A percentile compares a stretch with the other conserved stretches of the same genome.
Conservation (phyloP, 2,113 vertebrate species). For the Heteronetta atricapilla region DNA sequence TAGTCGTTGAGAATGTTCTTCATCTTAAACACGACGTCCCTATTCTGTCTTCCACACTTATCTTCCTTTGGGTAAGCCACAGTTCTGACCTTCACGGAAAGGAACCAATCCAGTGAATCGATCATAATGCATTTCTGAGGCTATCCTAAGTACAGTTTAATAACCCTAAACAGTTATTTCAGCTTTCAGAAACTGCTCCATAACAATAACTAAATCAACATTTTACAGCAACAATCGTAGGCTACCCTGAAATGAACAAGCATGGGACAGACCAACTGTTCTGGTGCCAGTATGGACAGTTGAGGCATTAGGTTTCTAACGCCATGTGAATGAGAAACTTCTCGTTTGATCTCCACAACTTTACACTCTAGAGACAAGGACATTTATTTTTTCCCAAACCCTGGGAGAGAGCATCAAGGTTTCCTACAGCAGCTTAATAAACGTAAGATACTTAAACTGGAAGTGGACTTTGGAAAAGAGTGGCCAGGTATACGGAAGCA, state of each 20-base stretch:
- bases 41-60: neutral
- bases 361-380: neutral
- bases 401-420: neutral
- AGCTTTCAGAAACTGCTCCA: neutral
- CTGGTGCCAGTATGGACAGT: neutral
- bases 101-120: neutral
- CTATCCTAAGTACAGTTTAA: neutral
- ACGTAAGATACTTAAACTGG: neutral
- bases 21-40: neutral
- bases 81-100: neutral
- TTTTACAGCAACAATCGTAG: neutral
- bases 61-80: neutral
- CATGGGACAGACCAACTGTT: too few species aligned
- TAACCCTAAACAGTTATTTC: neutral
- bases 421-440: neutral
- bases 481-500: neutral
- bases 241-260: neutral
- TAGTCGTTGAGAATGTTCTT: neutral
- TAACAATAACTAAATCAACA: neutral
- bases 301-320: neutral
- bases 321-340: neutral
- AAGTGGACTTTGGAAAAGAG: neutral
- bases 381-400: neutral
- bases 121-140: neutral
- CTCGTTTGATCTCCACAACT: neutral